phyloP scores from a whole-genome alignment of 1,140 invertebrate species.

The Anoplolepis gracilipes region DNA sequence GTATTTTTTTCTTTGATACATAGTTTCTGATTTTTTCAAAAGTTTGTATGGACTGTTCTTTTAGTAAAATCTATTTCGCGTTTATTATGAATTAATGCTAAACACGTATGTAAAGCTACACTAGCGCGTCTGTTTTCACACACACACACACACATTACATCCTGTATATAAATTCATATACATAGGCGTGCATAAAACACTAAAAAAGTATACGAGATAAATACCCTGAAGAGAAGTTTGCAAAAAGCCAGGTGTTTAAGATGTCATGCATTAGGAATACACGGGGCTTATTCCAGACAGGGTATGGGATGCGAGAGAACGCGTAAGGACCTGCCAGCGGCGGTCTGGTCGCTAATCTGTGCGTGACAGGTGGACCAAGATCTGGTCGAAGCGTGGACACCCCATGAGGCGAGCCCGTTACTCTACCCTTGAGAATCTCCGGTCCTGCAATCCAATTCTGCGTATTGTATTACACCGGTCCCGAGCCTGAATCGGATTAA shows the following conservation, averaged over 20 bases:
- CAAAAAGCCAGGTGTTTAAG: conserved; percentile 93
- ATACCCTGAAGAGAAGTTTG: conserved; percentile 93
- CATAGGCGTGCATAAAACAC: conserved; percentile 65
- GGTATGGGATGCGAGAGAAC: conserved; percentile 94
- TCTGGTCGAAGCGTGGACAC: conserved; percentile 84
- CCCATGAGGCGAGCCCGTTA: conserved; percentile 83
- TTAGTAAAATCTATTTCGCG: too few relatives aligned
- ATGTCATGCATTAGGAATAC: conserved; percentile 92
- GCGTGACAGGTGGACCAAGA: conserved; percentile 86
- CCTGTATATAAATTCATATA: conserved; percentile 61
- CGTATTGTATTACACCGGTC: conserved; percentile 73
- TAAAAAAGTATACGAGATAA: conserved; percentile 77
- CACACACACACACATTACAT: too few relatives aligned
- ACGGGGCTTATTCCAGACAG: conserved; percentile 92
- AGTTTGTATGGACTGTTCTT: not conserved
- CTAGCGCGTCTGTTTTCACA: not conserved
- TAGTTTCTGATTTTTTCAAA: not conserved
- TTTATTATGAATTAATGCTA: not conserved
- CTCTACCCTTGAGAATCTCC: conserved; percentile 83
- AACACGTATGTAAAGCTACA: too few relatives aligned
- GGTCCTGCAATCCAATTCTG: conserved; percentile 84
- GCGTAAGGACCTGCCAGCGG: conserved; percentile 95
- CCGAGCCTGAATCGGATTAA: not conserved
- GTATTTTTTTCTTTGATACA: too few relatives aligned
- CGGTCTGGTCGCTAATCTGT: conserved; percentile 91